Evolutionary conservation across 2,113 vertebrate genomes (phyloP).

Genomic region (Leptodactylus fuscus): DNA sequence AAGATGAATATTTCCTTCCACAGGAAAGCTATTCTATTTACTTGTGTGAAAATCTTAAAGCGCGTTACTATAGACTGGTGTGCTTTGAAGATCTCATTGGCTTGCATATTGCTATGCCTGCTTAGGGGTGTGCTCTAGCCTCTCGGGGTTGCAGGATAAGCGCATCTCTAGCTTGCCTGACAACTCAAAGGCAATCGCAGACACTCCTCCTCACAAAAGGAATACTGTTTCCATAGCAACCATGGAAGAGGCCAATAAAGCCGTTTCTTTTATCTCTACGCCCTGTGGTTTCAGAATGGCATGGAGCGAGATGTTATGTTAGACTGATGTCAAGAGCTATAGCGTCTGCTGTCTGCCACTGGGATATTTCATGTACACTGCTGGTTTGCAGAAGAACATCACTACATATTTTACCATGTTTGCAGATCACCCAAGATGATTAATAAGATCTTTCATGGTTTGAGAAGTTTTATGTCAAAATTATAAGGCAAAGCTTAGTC

Average conservation of each 20-base stretch:
- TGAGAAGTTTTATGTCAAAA: neutral
- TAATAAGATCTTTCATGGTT: neutral
- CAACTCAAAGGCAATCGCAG: slow-evolving; percentile 41
- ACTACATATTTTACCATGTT: neutral
- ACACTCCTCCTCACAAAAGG: slow-evolving; percentile 50
- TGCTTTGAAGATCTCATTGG: slow-evolving; percentile 50
- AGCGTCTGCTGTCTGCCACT: slow-evolving; percentile 25
- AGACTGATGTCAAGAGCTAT: slow-evolving; percentile 30
- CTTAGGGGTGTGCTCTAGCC: slow-evolving; percentile 29
- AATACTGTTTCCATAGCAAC: slow-evolving; percentile 55
- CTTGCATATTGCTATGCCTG: slow-evolving; percentile 36
- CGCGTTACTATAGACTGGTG: neutral
- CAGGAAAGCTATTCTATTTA: neutral
- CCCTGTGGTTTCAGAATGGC: slow-evolving; percentile 50
- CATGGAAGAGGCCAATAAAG: slow-evolving; percentile 52
- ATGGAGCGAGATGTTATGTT: slow-evolving; percentile 41
- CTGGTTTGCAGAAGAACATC: neutral
- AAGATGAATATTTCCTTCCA: neutral
- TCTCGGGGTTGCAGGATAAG: slow-evolving; percentile 48
- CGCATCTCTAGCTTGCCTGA: slow-evolving; percentile 21
- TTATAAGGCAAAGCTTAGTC: neutral
- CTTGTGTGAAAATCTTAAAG: neutral
- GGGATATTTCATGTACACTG: slow-evolving; percentile 17
- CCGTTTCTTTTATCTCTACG: slow-evolving; percentile 47
- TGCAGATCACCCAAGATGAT: neutral